A percentile compares a stretch with the other conserved stretches of the same genome.
phyloP scores from a whole-genome alignment of 2,888 invertebrate genomes.

The Hirtodrosophila trivittata region DNA sequence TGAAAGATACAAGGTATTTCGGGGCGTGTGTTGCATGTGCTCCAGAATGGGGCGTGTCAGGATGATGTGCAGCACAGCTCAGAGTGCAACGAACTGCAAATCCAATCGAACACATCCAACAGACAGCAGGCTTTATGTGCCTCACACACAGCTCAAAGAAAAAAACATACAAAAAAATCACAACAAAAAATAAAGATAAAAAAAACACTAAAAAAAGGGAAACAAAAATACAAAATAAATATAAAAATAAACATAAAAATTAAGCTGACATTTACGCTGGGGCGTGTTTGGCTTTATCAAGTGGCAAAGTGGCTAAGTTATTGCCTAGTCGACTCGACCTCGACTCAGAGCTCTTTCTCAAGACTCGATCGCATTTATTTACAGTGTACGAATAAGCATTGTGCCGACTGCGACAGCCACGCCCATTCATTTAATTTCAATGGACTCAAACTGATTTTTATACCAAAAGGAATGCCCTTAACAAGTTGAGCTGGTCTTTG shows the following conservation, averaged over 20 bases:
- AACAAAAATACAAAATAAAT: conserved; percentile 2
- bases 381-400: conserved; percentile 5
- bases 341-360: not conserved
- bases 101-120: conserved; percentile 20
- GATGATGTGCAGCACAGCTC: conserved; percentile 3
- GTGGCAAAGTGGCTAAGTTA: conserved; percentile 23
- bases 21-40: conserved; percentile 42
- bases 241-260: conserved; percentile 22
- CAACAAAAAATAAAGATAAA: not conserved
- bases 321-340: conserved; percentile 7
- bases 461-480: no score
- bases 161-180: not conserved
- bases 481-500: no score
- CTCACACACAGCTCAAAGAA: conserved; percentile 7
- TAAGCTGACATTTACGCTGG: conserved; percentile 42
- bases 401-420: no score
- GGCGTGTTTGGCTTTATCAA: conserved; percentile 46
- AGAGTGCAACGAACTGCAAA: conserved; percentile 66
- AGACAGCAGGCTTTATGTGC: conserved; percentile 5
- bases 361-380: conserved; percentile 30
- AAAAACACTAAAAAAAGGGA: not conserved
- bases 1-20: conserved; percentile 55
- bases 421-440: no score
- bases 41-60: conserved; percentile 28
- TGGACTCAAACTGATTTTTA: no score